Conservation (phyloP, 2,113 vertebrate genomes). For the Microtus oregoni region DNA sequence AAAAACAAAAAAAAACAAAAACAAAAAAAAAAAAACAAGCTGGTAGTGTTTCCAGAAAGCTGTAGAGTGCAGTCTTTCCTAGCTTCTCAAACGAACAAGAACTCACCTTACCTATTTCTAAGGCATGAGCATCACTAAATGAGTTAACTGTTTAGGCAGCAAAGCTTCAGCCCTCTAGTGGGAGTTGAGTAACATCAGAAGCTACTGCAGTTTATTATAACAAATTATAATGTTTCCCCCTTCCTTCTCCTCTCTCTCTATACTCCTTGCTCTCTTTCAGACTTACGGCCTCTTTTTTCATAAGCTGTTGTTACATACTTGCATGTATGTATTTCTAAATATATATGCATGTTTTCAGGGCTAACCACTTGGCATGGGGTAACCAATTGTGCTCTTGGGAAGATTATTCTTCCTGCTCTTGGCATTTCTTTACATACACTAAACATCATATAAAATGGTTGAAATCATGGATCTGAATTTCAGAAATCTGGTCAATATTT, state of each 20-base stretch:
- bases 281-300: neutral
- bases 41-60: conserved; percentile 72
- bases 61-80: conserved; percentile 53
- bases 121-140: conserved; percentile 65
- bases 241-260: too few species aligned
- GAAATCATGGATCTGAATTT: conserved; percentile 35
- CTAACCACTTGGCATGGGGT: neutral
- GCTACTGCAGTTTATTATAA: conserved; percentile 1
- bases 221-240: conserved; percentile 17
- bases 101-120: conserved; percentile 55
- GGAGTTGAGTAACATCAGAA: conserved; percentile 47
- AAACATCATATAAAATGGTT: neutral
- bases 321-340: neutral
- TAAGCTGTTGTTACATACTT: neutral
- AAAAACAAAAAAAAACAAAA: conserved; percentile 71
- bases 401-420: neutral
- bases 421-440: neutral
- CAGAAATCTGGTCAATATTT: neutral
- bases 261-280: neutral
- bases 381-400: neutral
- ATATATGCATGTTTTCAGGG: neutral
- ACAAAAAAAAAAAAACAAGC: conserved; percentile 71
- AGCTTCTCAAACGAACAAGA: conserved; percentile 56
- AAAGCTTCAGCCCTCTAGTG: conserved; percentile 36
- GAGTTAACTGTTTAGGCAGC: neutral